Evolutionary conservation across 2,113 vertebrate genomes (phyloP), one percentile per base, ranked within the genome.

Genomic region (Acanthochromis polyacanthus): DNA sequence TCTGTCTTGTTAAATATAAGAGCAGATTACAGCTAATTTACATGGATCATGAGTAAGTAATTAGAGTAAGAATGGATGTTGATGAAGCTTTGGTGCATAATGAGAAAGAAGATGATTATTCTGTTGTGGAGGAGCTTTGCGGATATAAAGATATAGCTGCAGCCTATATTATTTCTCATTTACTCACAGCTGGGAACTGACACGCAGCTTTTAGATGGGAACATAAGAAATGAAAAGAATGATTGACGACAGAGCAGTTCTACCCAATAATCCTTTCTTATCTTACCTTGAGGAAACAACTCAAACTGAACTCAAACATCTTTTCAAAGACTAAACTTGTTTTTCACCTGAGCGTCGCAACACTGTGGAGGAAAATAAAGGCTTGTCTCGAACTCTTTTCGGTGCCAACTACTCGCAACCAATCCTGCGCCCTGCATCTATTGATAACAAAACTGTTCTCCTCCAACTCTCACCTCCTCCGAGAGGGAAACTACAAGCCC

Each of bases 381-480:
- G 63, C 64, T 63, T 79, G 72, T 81, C 48, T 77, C 38, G 11
- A 78, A 83, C 77, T 67, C 68, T 51, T 57, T 77, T 61, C 20
- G 69, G 67, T 71, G 74, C 81, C 71, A 74, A 45, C 46, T 52
- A 11, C 62, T 80, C 51, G 22, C 22, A 69, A 71, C 85, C 81
- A 78, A 85, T 77, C 61, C 82, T 32, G 61, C 52, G 32, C 65
- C 79, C 62, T 64, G 69, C 68, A 88, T 88, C 81, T 89, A 84
- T 86, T 74, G 81, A 90, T 72, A 91, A 71, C 80, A 81, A 80
- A 80, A 68, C 82, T 65, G 66, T 20, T 78, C 71, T 84, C 75
- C 79, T 87, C 64, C 78, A 70, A 78, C 88, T 76, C 73, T 75
- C 86, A 63, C 83, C 81, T 84, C 85, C 91, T 88, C 78, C 50